Evolutionary conservation across 2,888 invertebrate species (phyloP).

Genomic region (Caenorhabditis afra): DNA sequence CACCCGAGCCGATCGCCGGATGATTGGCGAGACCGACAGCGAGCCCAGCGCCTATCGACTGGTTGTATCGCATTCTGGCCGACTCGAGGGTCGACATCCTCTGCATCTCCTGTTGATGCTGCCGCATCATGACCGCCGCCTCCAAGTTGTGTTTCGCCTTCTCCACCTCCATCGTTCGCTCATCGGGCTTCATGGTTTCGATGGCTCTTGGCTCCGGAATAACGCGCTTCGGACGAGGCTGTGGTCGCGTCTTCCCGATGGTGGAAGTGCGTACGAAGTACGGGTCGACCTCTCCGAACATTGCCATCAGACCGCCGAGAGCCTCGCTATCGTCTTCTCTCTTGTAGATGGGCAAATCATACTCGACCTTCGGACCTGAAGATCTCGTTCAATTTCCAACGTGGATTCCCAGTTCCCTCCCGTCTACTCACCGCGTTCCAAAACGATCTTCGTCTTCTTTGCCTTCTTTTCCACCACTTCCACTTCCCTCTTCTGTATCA

Average conservation of each 20-base stretch:
- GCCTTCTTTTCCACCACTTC: conserved; percentile 10
- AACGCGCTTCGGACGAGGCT: conserved; percentile 43
- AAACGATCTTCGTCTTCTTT: conserved; percentile 1
- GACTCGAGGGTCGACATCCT: conserved; percentile 58
- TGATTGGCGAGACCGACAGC: conserved; percentile 56
- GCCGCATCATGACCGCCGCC: neutral
- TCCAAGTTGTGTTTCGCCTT: conserved; percentile 4
- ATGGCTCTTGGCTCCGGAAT: conserved; percentile 27
- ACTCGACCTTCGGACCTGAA: conserved; percentile 20
- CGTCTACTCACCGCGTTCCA: conserved; percentile 31
- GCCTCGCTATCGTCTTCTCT: conserved; percentile 38
- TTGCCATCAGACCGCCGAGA: conserved; percentile 42
- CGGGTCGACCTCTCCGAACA: conserved; percentile 57
- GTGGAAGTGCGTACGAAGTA: conserved; percentile 34
- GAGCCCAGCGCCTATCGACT: conserved; percentile 60
- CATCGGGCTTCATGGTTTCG: conserved; percentile 32
- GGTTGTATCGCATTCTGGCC: conserved; percentile 62
- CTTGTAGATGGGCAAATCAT: conserved; percentile 14
- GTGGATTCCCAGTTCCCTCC: neutral
- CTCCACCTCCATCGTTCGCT: conserved; percentile 10
- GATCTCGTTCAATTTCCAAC: neutral
- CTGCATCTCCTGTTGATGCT: conserved; percentile 22
- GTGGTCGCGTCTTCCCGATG: conserved; percentile 29
- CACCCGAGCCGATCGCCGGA: conserved; percentile 18
- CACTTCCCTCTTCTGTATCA: neutral